Evolutionary conservation across 2,113 vertebrate species (phyloP), one percentile per base, ranked within the genome.

Genomic region (Entomyzon cyanotis): DNA sequence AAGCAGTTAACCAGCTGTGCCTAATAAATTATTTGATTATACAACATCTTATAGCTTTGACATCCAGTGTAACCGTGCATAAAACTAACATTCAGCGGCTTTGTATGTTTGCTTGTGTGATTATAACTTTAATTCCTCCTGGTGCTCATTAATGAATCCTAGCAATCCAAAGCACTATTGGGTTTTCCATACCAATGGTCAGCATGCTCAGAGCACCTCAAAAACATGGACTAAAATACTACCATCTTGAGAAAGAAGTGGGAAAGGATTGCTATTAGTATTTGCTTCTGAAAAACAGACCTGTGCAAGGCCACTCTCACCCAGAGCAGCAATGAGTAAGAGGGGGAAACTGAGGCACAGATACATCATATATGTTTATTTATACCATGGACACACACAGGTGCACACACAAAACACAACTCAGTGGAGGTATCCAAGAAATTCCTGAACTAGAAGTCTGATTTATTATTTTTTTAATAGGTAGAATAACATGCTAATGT

Each of bases 21-120:
- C 97, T 97, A 98, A 98, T 97, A 97, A 97, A 97, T 98, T 96
- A 97, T 97, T 98, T 97, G 93, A 98, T 97, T 97, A 97, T 90
- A 93, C 62, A 69, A 78, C 95, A 84, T 82, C 67, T 71, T 84
- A 94, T 73, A 92, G 88, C 55, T 95, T 96, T 95, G 79, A 94
- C 69, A 89, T 76, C 15, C 12, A 89, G 93, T 91, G 68, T 94
- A 97, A 97, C 89, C 50, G 52, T 83, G 84, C 67, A 94, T 90
- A 89, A 96, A 97, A 94, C 96, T 93, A 71, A 71, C 70, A 68
- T 28, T 80, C 68, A 15, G 33, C 83, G 86, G 81, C 59, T 53
- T 75, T 67, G 41, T 88, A 7, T 24, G 33, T 94, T 74, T 78
- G 85, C 89, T 81, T 50, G 19, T 87, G 73, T 70, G 50, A 68